phyloP scores from a whole-genome alignment of 53 echinoderm and acorn worm species.

The Antedon mediterranea region DNA sequence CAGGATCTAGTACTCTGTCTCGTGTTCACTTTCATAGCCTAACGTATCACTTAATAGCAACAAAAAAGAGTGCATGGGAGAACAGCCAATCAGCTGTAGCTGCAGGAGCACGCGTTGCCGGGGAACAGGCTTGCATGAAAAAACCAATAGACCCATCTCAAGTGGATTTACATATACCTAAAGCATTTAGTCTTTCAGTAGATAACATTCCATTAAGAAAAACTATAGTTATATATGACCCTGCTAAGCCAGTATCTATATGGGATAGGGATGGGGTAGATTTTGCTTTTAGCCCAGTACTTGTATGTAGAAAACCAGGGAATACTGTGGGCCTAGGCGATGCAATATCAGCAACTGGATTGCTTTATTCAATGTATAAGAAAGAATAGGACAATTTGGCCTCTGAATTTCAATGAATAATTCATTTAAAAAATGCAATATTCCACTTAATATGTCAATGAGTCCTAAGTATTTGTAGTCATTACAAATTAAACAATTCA shows the following conservation, averaged over 20 bases:
- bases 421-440: no score
- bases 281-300: slow-evolving; percentile 83
- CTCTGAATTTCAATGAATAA: no score
- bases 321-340: slow-evolving; percentile 92
- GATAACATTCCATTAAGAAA: slow-evolving; percentile 40
- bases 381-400: neutral
- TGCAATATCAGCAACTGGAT: slow-evolving; percentile 87
- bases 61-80: slow-evolving; percentile 37
- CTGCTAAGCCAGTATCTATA: slow-evolving; percentile 30
- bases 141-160: slow-evolving; percentile 39
- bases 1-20: slow-evolving; percentile 32
- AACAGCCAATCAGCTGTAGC: slow-evolving; percentile 71
- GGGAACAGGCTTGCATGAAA: slow-evolving; percentile 64
- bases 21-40: slow-evolving; percentile 85
- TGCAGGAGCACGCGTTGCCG: slow-evolving; percentile 55
- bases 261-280: slow-evolving; percentile 58
- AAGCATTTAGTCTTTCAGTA: slow-evolving; percentile 48
- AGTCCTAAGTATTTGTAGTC: no score
- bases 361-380: slow-evolving; percentile 33
- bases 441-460: no score
- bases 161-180: slow-evolving; percentile 55
- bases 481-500: no score
- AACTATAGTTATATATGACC: slow-evolving; percentile 40
- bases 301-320: slow-evolving; percentile 77
- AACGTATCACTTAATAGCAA: slow-evolving; percentile 76